Evolutionary conservation across 1,140 invertebrate species (phyloP).

Genomic region (Halyomorpha halys): DNA sequence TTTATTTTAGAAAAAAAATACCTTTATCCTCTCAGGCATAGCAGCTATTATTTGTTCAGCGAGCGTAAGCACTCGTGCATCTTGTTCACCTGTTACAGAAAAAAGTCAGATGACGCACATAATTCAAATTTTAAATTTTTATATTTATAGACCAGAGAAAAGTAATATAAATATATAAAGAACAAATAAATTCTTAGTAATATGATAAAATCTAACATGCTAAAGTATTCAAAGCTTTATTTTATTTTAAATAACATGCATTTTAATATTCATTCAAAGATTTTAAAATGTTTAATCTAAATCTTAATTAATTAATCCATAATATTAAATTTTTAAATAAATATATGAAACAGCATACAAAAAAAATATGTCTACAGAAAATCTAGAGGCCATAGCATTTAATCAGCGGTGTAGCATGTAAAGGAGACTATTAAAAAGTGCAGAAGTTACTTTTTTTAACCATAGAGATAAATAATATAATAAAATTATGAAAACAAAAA

Average conservation of each 20-base stretch:
- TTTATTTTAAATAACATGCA: not conserved
- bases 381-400: conserved; percentile 7
- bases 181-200: not conserved
- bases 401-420: not conserved
- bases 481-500: too few species aligned
- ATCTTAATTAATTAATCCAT: too few species aligned
- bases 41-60: conserved; percentile 97
- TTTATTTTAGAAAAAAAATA: conserved; percentile 33
- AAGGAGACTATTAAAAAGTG: conserved; percentile 2
- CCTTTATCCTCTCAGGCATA: conserved; percentile 92
- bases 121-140: not conserved
- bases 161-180: not conserved
- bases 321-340: not conserved
- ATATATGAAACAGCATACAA: not conserved
- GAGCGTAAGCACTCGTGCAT: conserved; percentile 80
- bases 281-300: not conserved
- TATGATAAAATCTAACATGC: too few species aligned
- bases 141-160: not conserved
- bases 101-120: not conserved
- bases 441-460: not conserved
- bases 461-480: too few species aligned
- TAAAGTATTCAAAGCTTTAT: not conserved
- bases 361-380: conserved; percentile 7
- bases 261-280: conserved; percentile 1
- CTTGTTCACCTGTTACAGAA: conserved; percentile 72